Evolutionary conservation across 2,888 invertebrate species (phyloP), one percentile per base, ranked within the genome.

Genomic region (Lepetodrilus schrolli): DNA sequence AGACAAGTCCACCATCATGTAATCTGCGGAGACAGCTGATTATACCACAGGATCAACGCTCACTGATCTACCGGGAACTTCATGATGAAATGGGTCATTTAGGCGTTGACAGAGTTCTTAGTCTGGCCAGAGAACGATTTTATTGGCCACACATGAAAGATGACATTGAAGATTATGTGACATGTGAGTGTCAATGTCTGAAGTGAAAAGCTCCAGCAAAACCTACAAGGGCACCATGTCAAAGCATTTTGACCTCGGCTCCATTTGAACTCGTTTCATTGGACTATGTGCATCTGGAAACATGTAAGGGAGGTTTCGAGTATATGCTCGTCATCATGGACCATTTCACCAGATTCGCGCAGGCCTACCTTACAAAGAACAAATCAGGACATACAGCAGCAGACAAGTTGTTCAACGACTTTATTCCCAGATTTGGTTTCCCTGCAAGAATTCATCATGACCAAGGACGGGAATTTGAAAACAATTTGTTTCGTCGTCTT

Each of bases 51-150:
- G 43, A 65, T 65, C 71, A 70, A 8, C 66, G 47, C 4, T 5
- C 17, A 13, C 8, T 37, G 4, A 75, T 74, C 1, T 13, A 70
- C 7, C n/a, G 73, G 5, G 65, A 73, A n/a, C 47, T 78, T n/a
- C 80, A 80, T 49, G 68, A 75, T 34, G 74, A 75, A 20, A 74
- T 80, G 75, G 78, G 77, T 13, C 80, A 80, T 70, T 66, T 75
- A 26, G 78, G 78, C 30, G 20, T 21, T 30, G 78, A 78, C 8
- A 43, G 77, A 37, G 70, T 75, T 4, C 21, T 78, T 7, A 34
- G 48, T 17, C 37, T 78, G 8, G 75, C 73, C 13, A 38, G 74
- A 17, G 76, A 77, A 13, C 26, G 80, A n/a, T 80, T 76, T 50
- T 78, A 78, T 36, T 80, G 78, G 80, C 80, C 80, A 23, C 49